Evolutionary conservation across 2,113 vertebrate genomes (phyloP).

Genomic region (Daphoenositta chrysoptera): DNA sequence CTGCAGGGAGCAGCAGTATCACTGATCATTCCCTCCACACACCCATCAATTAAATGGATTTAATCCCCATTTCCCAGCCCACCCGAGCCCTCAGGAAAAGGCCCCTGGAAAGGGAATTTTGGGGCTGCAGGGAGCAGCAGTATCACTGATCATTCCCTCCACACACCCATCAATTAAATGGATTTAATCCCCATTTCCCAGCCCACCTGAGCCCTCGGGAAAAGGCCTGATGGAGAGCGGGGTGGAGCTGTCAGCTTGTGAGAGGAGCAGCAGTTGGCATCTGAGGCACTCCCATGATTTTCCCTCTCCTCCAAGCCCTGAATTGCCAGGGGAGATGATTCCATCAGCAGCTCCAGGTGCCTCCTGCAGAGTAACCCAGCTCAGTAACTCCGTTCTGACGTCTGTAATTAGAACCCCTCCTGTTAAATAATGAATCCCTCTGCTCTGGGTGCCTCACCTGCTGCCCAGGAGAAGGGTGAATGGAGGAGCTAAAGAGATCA

Average conservation of each 20-base stretch:
- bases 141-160: not conserved
- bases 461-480: not conserved
- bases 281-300: no score
- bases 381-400: not conserved
- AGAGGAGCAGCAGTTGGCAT: not conserved
- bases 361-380: not conserved
- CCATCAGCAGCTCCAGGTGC: not conserved
- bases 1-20: not conserved
- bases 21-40: rapidly evolving
- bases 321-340: not conserved
- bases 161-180: no score
- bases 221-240: not conserved
- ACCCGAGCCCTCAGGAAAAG: no score
- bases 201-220: no score
- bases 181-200: not conserved
- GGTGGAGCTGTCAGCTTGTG: not conserved
- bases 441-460: not conserved
- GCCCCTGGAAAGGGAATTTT: no score
- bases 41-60: no score
- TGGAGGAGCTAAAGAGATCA: not conserved
- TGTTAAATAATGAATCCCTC: constrained; percentile 50
- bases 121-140: not conserved
- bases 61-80: not conserved
- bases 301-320: not conserved
- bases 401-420: constrained; percentile 38